Evolutionary conservation across 92 coral and sea anemone genomes (phyloP).

Genomic region (Metridium senile): DNA sequence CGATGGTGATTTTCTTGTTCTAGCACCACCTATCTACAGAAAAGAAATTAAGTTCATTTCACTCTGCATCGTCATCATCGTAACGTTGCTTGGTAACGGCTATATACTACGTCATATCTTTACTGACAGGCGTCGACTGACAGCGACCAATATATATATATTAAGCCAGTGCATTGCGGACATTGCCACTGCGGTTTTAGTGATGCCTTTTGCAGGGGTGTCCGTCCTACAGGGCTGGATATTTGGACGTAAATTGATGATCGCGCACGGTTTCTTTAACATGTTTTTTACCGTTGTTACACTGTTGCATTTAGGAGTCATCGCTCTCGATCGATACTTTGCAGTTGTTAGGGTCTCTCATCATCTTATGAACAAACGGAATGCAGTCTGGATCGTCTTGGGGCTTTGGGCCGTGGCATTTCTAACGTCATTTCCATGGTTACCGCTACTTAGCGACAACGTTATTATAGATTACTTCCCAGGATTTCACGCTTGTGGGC

Average conservation of each 20-base stretch:
- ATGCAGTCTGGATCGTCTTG: slow-evolving; percentile 38
- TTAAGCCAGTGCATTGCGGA: slow-evolving; percentile 74
- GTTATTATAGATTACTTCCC: slow-evolving; percentile 51
- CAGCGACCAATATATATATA: slow-evolving; percentile 69
- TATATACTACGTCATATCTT: slow-evolving; percentile 45
- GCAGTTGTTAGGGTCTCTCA: slow-evolving; percentile 56
- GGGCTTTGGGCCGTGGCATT: slow-evolving; percentile 54
- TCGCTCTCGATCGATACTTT: slow-evolving; percentile 72
- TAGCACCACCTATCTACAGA: background rate
- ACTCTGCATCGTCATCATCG: slow-evolving; percentile 42
- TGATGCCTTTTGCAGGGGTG: slow-evolving; percentile 57
- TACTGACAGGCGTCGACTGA: slow-evolving; percentile 38
- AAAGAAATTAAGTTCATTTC: background rate
- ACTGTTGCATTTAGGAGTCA: slow-evolving; percentile 50
- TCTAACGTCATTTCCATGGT: slow-evolving; percentile 68
- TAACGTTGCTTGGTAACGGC: slow-evolving; percentile 55
- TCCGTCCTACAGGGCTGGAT: slow-evolving; percentile 74
- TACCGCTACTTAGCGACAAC: slow-evolving; percentile 49
- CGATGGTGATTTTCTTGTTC: background rate
- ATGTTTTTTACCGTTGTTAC: slow-evolving; percentile 78
- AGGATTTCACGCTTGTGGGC: slow-evolving; percentile 75
- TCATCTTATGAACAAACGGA: slow-evolving; percentile 6
- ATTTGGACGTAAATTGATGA: slow-evolving; percentile 50
- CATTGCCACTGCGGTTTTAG: slow-evolving; percentile 64
- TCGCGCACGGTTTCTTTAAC: slow-evolving; percentile 61